Evolutionary conservation across 2,113 vertebrate genomes (phyloP).

Genomic region (Erythrolamprus reginae): DNA sequence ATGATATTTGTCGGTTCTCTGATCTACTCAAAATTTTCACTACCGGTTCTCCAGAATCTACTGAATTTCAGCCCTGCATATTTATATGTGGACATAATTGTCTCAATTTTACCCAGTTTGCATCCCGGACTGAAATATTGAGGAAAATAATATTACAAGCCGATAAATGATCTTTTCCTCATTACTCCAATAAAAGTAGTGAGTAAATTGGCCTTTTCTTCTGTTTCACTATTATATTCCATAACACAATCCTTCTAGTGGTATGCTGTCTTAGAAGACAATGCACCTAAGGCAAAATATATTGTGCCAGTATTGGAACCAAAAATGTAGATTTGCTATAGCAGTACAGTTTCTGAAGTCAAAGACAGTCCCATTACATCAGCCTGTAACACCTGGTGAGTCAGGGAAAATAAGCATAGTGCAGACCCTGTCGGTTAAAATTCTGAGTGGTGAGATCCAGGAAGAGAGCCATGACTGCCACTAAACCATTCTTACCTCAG

Average conservation of each 20-base stretch:
- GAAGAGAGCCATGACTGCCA: background rate
- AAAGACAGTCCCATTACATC: background rate
- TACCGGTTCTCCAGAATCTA: no score
- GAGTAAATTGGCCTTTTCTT: background rate
- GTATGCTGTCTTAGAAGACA: background rate
- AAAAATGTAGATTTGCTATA: background rate
- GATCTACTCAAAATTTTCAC: no score
- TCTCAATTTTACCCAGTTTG: background rate
- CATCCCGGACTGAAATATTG: background rate
- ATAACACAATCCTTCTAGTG: background rate
- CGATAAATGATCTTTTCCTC: background rate
- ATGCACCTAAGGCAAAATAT: background rate
- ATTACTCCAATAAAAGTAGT: background rate
- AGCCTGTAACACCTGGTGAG: background rate
- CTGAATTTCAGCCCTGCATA: background rate
- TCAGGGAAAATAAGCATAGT: background rate
- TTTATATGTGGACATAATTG: background rate
- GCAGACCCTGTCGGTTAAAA: background rate
- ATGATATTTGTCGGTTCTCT: no score
- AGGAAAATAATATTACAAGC: background rate
- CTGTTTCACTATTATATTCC: background rate
- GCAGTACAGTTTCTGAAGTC: background rate
- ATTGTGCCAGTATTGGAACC: background rate
- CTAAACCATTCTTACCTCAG: background rate
- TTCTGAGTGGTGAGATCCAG: background rate